Evolutionary conservation across 2,888 invertebrate species (phyloP).

Genomic region (Amorpha juglandis): DNA sequence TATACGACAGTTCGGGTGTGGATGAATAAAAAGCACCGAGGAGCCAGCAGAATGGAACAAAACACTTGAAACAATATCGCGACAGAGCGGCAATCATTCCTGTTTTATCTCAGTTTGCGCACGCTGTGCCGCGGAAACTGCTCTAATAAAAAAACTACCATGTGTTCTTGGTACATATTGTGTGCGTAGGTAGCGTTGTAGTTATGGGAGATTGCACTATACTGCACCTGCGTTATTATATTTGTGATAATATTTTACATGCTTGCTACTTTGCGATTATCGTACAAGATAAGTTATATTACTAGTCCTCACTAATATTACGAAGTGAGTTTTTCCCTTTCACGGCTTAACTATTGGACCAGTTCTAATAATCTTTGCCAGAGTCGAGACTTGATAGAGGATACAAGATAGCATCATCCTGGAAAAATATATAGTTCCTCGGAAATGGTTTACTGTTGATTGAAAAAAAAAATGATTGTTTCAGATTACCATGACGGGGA

Average conservation of each 20-base stretch:
- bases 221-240: conserved; percentile 33
- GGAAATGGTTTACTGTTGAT: neutral
- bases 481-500: conserved; percentile 16
- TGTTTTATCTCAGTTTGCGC: conserved; percentile 82
- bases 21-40: conserved; percentile 67
- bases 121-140: conserved; percentile 76
- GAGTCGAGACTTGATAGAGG: neutral
- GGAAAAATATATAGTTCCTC: neutral
- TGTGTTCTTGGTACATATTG: conserved; percentile 48
- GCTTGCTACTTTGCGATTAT: neutral
- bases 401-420: neutral
- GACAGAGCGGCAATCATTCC: conserved; percentile 80
- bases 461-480: conserved; percentile 7
- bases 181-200: conserved; percentile 34
- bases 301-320: neutral
- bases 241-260: conserved; percentile 4
- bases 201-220: conserved; percentile 35
- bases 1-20: conserved; percentile 59
- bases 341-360: neutral
- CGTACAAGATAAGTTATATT: neutral
- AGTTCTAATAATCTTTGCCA: neutral
- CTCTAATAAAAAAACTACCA: conserved; percentile 78
- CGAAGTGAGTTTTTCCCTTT: neutral
- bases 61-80: conserved; percentile 81
- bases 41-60: conserved; percentile 70